Base-by-base conservation (phyloP, 2,888 invertebrate species). In the Cheilosia vulpina region DNA sequence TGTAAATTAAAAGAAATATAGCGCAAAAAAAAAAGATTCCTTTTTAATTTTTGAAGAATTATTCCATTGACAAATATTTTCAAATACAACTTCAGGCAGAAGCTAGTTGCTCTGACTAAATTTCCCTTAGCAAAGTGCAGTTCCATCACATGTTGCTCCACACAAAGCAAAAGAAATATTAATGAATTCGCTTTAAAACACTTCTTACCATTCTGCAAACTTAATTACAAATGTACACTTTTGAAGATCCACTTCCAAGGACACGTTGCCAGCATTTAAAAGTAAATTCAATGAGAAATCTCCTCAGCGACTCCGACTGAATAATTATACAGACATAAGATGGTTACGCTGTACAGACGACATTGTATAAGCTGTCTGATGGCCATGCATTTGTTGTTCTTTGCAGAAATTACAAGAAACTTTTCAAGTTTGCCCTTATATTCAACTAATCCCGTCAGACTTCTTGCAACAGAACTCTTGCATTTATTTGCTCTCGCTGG, bases 381-480 rank as follows among this genome's bases (percentile, higher is more conserved):
- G 6, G 11, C 13, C 19, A 19, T 47, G 66, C 41, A 43, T 66
- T 5, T 11, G 9, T 7, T 38, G 15, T 45, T 55, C 24, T 17
- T 31, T 41, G 7, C 17, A 66, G 38, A 45, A 47, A 19, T 19
- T 4, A 31, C 15, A 34, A 50, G 34, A 57, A 52, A 52, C 52
- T 21, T 50, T 45, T 15, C 15, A 41, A 58, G 58, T 41, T 57
- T 45, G 43, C 53, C 57, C 71, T 24, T 21, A 50, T 21, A 50
- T 50, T 50, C 47, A 27, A 13, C 47, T 19, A 79, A 60, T 75
- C 62, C 50, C 38, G 55, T 47, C 17, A 38, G 45, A 60, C n/a
- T 47, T 50, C 47, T 65, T 53, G 47, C 53, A 66, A 78, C 60
- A 77, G 66, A 66, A 55, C 66, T 77, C 21, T 43, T 21, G 72